These are phyloP conservation scores for Amblyteles armatorius DNA, from an alignment of 2,888 invertebrate species.

Conservation along the genomic window DNA sequence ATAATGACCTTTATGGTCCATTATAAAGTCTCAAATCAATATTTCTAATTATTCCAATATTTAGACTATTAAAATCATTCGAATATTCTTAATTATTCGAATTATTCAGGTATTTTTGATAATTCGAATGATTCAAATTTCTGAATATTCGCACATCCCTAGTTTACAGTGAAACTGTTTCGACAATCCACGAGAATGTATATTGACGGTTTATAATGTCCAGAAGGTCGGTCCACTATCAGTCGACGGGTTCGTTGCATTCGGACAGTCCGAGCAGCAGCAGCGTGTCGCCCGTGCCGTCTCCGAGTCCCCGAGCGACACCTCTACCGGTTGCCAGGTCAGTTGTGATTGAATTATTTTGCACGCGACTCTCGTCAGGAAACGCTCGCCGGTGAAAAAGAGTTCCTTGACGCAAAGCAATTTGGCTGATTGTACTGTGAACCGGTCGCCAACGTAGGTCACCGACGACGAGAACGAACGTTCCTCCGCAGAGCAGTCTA, in stretches of 20 bases:
- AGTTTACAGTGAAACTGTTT: too few relatives aligned
- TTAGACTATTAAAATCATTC: too few relatives aligned
- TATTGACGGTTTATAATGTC: conserved; percentile 72
- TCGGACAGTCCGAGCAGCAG: conserved; percentile 94
- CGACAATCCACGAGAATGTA: neutral
- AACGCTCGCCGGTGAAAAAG: conserved; percentile 2
- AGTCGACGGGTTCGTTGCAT: conserved; percentile 93
- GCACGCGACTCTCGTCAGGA: conserved; percentile 30
- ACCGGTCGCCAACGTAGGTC: conserved; percentile 83
- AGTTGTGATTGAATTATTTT: conserved; percentile 52
- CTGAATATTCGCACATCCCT: too few relatives aligned
- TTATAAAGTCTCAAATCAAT: too few relatives aligned
- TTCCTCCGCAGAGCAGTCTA: conserved; percentile 85
- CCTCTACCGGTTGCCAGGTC: conserved; percentile 86
- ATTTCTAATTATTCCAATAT: too few relatives aligned
- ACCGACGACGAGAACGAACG: conserved; percentile 88
- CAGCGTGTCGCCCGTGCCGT: conserved; percentile 93
- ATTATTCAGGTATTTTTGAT: too few relatives aligned
- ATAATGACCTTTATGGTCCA: too few relatives aligned
- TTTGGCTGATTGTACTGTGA: conserved; percentile 59
- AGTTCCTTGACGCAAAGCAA: conserved; percentile 51
- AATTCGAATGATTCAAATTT: too few relatives aligned
- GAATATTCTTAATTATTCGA: too few relatives aligned
- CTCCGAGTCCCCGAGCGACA: conserved; percentile 90
- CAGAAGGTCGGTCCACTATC: conserved; percentile 92